Evolutionary conservation across 2,113 vertebrate species (phyloP), one percentile per base, ranked within the genome.

Genomic region (Polypterus senegalus): DNA sequence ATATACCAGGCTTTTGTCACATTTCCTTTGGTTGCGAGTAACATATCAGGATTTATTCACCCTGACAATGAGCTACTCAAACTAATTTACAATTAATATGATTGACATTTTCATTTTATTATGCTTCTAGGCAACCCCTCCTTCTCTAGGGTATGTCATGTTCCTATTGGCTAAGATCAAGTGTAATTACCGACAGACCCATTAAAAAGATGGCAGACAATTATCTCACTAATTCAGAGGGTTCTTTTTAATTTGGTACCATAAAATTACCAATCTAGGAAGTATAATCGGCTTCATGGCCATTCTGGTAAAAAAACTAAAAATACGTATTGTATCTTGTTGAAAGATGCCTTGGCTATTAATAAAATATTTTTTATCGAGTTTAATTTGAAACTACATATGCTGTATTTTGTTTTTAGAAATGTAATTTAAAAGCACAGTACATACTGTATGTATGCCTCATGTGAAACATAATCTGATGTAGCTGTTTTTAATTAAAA

Each of bases 71-170:
- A 82, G 86, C 87, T 80, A 82, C 88, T 90, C 78, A 80, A 81
- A 83, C 88, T 90, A 92, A 96, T 93, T 93, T 90, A 91, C 91
- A 89, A 88, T 88, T 89, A 91, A 90, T 87, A 83, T 92, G 89
- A 93, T 81, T 92, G 90, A 90, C 91, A 89, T 81, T 91, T 69
- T 80, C 79, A 82, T 82, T 80, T 77, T 71, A 70, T 74, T 73
- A 61, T 66, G 47, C 72, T 62, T 51, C 54, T 53, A 45, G 63
- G 53, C 46, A 53, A 49, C 53, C 71, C 69, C 72, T 70, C 67
- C 78, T 62, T 65, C 69, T 67, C 67, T 71, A 65, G n/a, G 5
- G n/a, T 54, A 54, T 9, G 43, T 55, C n/a, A 48, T 62, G 70
- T 71, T 69, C 67, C 67, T 69, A 77, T 61, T 69, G 75, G 73